Conservation (phyloP, 2,113 vertebrate species). For the Podilymbus podiceps region DNA sequence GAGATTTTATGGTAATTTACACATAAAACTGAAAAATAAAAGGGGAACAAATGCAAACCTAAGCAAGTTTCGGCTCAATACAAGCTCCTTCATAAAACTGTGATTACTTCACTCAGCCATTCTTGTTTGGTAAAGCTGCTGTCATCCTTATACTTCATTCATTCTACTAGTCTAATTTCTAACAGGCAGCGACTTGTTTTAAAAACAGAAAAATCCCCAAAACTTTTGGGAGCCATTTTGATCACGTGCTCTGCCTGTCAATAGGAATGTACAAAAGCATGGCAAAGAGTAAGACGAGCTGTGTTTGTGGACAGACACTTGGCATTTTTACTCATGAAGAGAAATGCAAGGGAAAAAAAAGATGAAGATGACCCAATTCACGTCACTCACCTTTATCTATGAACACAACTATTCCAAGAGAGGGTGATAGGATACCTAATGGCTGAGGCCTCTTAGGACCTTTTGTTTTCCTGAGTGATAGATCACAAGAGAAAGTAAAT, state of each 20-base stretch:
- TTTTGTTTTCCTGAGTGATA: slow-evolving; percentile 38
- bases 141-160: not conserved
- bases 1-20: not conserved
- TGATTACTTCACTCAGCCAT: not conserved
- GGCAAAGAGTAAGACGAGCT: not conserved
- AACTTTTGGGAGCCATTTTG: not conserved
- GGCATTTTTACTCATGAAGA: not conserved
- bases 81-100: not conserved
- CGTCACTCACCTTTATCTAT: not conserved
- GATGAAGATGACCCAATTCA: not conserved
- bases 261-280: not conserved
- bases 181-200: not conserved
- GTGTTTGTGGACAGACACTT: not conserved
- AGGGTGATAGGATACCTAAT: not conserved
- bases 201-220: not conserved
- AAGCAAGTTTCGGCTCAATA: not conserved
- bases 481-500: slow-evolving; percentile 26
- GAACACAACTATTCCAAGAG: not conserved
- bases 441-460: not conserved
- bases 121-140: not conserved
- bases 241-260: not conserved
- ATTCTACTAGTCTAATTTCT: not conserved
- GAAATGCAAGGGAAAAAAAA: not conserved
- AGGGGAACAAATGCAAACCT: not conserved
- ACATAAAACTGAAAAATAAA: not conserved